phyloP scores from a whole-genome alignment of 2,113 vertebrate genomes.

The Halichoeres trimaculatus region DNA sequence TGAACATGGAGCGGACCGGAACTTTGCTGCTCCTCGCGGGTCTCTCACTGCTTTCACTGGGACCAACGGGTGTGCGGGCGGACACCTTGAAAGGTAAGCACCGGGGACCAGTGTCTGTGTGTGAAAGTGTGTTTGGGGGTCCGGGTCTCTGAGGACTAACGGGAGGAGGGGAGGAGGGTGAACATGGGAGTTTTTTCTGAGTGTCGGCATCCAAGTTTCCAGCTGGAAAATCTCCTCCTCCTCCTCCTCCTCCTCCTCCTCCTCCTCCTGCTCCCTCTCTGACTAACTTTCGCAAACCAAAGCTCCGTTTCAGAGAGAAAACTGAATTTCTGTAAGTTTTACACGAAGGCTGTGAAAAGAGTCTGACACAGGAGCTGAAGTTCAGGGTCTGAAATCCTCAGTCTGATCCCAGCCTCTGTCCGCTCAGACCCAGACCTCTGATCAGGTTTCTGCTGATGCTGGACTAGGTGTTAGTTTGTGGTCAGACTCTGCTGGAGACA shows the following conservation, averaged over 20 bases:
- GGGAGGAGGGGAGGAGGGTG: background rate
- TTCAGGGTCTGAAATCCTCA: no score
- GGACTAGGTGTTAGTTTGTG: no score
- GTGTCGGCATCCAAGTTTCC: conserved; percentile 71
- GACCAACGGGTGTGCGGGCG: conserved; percentile 38
- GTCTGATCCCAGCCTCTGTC: no score
- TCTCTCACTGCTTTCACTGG: background rate
- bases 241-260: background rate
- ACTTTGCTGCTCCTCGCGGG: conserved; percentile 47
- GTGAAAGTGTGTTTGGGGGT: background rate
- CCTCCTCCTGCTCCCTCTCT: background rate
- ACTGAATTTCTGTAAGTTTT: no score
- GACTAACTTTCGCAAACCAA: background rate
- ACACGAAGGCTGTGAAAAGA: no score
- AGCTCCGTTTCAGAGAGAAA: no score
- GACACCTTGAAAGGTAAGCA: conserved; percentile 66
- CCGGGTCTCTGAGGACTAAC: no score
- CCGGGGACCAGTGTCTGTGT: background rate
- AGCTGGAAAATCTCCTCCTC: conserved; percentile 63
- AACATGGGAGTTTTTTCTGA: conserved; percentile 41
- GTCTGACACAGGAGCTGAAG: no score
- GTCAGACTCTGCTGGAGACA: no score
- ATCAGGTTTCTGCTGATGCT: no score
- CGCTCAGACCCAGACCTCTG: no score
- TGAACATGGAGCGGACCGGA: conserved; percentile 62